phyloP scores from a whole-genome alignment of 2,888 invertebrate species.

The Sympetrum striolatum region DNA sequence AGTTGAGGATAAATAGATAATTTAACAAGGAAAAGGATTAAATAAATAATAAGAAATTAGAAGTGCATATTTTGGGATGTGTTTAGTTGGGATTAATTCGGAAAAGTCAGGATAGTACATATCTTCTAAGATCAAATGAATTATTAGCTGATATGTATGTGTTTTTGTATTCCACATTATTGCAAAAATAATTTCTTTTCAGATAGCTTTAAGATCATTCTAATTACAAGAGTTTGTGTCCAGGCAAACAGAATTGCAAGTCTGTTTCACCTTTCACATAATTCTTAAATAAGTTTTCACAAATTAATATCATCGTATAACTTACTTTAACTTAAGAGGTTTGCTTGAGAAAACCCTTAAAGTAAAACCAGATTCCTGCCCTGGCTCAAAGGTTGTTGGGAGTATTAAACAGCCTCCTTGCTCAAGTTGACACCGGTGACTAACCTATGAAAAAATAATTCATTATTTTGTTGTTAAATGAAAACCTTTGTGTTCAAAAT shows the following conservation, averaged over 20 bases:
- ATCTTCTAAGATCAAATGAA: too few relatives aligned
- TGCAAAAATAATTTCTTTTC: too few relatives aligned
- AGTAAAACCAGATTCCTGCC: slow-evolving; percentile 88
- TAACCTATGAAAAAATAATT: slow-evolving; percentile 58
- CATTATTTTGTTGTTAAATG: not conserved
- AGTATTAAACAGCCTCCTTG: slow-evolving; percentile 83
- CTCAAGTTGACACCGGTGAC: slow-evolving; percentile 78
- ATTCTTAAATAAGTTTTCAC: not conserved
- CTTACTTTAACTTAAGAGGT: slow-evolving; percentile 75
- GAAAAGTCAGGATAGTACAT: too few relatives aligned
- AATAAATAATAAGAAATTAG: too few relatives aligned
- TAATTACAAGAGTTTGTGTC: too few relatives aligned
- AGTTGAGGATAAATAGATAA: not conserved
- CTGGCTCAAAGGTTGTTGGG: slow-evolving; percentile 90
- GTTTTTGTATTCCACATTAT: too few relatives aligned
- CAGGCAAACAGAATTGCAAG: too few relatives aligned
- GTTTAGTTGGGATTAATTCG: too few relatives aligned
- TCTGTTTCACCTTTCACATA: not conserved
- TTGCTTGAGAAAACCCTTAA: slow-evolving; percentile 81
- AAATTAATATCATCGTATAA: slow-evolving; percentile 52
- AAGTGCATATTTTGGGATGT: too few relatives aligned
- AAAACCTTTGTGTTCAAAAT: not conserved
- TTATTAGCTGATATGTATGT: too few relatives aligned
- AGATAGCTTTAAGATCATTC: too few relatives aligned
- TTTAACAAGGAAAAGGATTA: too few relatives aligned